These are phyloP conservation scores for Phortica variegata DNA, from an alignment of 1,140 invertebrate species.

Conservation along the genomic window DNA sequence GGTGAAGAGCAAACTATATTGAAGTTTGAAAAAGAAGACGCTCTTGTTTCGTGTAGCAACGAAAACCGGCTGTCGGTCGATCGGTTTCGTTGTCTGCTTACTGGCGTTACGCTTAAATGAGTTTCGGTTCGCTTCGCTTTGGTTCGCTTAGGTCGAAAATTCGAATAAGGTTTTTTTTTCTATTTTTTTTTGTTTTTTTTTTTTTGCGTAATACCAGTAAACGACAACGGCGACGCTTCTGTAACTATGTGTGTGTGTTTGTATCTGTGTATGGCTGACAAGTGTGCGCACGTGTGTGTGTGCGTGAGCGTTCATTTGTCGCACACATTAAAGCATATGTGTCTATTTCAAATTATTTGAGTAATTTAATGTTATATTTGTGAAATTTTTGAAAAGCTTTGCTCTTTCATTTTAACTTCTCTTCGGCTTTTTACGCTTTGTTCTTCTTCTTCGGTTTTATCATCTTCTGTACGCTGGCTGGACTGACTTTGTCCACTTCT, in stretches of 20 bases:
- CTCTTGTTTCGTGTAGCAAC: too few relatives aligned
- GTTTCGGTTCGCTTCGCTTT: too few relatives aligned
- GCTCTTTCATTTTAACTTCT: slow-evolving; percentile 4
- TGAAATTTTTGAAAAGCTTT: not conserved
- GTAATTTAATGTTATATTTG: too few relatives aligned
- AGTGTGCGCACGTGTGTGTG: too few relatives aligned
- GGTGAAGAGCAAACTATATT: too few relatives aligned
- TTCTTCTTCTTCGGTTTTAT: not conserved
- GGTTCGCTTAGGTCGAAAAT: too few relatives aligned
- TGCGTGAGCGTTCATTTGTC: not conserved
- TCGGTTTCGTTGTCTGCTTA: not conserved
- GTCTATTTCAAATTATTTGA: slow-evolving; percentile 15
- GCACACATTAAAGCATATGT: not conserved
- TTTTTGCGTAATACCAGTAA: slow-evolving; percentile 40
- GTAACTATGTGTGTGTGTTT: too few relatives aligned
- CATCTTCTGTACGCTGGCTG: too few relatives aligned
- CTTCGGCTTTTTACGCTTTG: not conserved
- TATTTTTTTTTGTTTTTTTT: not conserved
- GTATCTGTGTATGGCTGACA: too few relatives aligned
- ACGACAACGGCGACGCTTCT: too few relatives aligned
- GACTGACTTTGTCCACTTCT: too few relatives aligned
- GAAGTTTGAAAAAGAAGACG: too few relatives aligned
- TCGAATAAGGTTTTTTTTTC: not conserved
- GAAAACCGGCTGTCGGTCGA: slow-evolving; percentile 12
- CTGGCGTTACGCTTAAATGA: slow-evolving; percentile 50